These are phyloP conservation scores for Microcaecilia unicolor DNA, from an alignment of 2,797 vertebrate species.

Conservation along the genomic window DNA sequence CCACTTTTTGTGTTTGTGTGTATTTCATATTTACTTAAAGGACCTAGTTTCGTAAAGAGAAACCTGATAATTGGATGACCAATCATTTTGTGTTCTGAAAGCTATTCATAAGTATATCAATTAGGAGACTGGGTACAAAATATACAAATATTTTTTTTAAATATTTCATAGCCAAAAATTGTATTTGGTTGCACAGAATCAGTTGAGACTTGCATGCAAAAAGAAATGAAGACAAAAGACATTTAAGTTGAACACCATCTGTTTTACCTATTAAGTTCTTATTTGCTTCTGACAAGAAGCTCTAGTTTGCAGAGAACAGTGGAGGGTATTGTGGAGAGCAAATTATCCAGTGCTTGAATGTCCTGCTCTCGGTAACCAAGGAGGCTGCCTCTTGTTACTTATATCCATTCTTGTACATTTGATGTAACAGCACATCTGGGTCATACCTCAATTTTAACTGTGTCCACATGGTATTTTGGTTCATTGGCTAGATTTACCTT, in stretches of 20 bases:
- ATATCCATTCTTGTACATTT: not conserved
- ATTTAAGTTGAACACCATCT: constrained; percentile 15
- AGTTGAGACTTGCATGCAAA: constrained; percentile 44
- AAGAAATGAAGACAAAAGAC: too few relatives aligned
- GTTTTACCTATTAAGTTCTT: constrained; percentile 5
- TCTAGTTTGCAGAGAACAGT: constrained; percentile 13
- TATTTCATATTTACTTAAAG: too few relatives aligned
- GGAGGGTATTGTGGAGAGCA: constrained; percentile 9
- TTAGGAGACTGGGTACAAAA: constrained; percentile 23
- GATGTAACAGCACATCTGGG: not conserved
- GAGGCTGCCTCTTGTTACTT: not conserved
- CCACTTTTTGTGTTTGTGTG: constrained; percentile 53
- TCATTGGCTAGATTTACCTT: constrained; percentile 90
- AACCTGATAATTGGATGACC: constrained; percentile 12
- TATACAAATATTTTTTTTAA: constrained; percentile 20
- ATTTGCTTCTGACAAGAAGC: constrained; percentile 19
- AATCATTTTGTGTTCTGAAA: constrained; percentile 14
- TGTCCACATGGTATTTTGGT: constrained; percentile 83
- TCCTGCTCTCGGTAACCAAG: not conserved
- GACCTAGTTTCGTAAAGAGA: too few relatives aligned
- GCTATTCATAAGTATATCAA: constrained; percentile 25
- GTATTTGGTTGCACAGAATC: not conserved
- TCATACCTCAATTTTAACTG: constrained; percentile 86
- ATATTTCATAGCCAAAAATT: constrained; percentile 13
- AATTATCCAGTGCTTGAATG: constrained; percentile 17